A percentile compares a stretch with the other conserved stretches of the same genome.
These are phyloP conservation scores for Latrodectus hesperus DNA, from an alignment of 2,888 invertebrate species.

Conservation along the genomic window DNA sequence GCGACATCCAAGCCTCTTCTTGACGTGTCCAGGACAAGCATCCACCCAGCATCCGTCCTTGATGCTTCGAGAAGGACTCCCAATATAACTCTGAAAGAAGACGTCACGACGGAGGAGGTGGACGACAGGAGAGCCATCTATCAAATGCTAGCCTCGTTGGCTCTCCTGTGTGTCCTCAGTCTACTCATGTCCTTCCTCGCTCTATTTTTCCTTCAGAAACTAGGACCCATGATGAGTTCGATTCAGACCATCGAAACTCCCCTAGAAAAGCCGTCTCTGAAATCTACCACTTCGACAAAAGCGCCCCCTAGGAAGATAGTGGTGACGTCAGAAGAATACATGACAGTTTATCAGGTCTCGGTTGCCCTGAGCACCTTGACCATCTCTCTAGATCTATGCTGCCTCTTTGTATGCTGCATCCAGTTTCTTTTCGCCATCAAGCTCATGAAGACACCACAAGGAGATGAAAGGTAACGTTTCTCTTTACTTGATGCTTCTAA, in stretches of 20 bases:
- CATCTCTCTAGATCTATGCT: conserved; percentile 90
- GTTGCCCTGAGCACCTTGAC: conserved; percentile 91
- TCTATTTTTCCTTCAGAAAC: conserved; percentile 86
- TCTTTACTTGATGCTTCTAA: too few relatives aligned
- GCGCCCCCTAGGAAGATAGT: conserved; percentile 75
- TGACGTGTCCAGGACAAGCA: conserved; percentile 68
- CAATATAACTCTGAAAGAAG: conserved; percentile 54
- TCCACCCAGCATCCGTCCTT: conserved; percentile 71
- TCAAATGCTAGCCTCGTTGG: conserved; percentile 89
- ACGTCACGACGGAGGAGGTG: conserved; percentile 7
- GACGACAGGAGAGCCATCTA: conserved; percentile 79
- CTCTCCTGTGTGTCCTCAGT: conserved; percentile 88
- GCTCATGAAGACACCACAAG: conserved; percentile 89
- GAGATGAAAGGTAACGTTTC: conserved; percentile 80
- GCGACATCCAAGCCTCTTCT: conserved; percentile 68
- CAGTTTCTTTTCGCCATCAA: conserved; percentile 96
- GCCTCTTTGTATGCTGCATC: conserved; percentile 92
- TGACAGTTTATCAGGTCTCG: conserved; percentile 92
- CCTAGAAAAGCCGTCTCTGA: conserved; percentile 8
- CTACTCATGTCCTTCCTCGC: conserved; percentile 88
- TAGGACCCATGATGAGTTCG: conserved; percentile 76
- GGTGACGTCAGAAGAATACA: conserved; percentile 84
- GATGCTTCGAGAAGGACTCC: conserved; percentile 52
- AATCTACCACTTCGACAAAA: conserved; percentile 23
- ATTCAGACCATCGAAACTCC: conserved; percentile 38